Base-by-base conservation (phyloP, 1,140 invertebrate genomes). In the Papilio aristodemus region DNA sequence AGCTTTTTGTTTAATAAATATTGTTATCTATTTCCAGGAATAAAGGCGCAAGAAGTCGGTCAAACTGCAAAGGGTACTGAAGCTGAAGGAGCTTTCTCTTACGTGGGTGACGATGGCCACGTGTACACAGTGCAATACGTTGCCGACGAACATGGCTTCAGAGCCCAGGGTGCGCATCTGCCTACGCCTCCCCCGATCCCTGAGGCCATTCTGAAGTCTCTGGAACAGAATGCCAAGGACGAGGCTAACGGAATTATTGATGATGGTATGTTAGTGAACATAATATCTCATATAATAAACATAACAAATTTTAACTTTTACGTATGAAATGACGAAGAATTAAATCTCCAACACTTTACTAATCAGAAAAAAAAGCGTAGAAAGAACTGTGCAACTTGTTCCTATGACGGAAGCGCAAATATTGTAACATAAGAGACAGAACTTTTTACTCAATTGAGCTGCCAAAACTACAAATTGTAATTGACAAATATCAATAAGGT, bases 101-200 rank as follows among this genome's bases (percentile, higher is more conserved):
- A 95, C 87, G 92, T 92, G 4, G 94, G 93, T 59, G 93, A 94
- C 43, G 94, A 95, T 74, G 95, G 95, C 11, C 93, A 78, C 81
- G 73, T 75, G 75, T 77, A 95, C 74, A 91, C 92, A 5, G 91
- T 95, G 25, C 93, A 92, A 4, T 95, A 95, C 79, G 92, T 93
- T 10, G 92, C 92, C 77, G 91, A 92, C 69, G 91, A 92, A 71
- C 79, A 92, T 36, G 91, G 90, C 25, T 95, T 96, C 92, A 87
- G 88, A 80, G 66, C 93, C 78, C 81, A 93, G 72, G 94, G 94
- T n/a, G 92, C 91, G 13, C 94, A 94, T 83, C 80, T 94, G 1
- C 94, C 94, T 5, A 95, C 94, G 13, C 94, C 95, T 14, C 94
- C 94, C 0, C 94, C 94, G 22, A 92, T 95, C 43, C 94, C 94